Percentiles rank a stretch among this genome's conserved stretches.
phyloP scores from a whole-genome alignment of 64 coral and sea anemone genomes.

The Pachyseris speciosa region DNA sequence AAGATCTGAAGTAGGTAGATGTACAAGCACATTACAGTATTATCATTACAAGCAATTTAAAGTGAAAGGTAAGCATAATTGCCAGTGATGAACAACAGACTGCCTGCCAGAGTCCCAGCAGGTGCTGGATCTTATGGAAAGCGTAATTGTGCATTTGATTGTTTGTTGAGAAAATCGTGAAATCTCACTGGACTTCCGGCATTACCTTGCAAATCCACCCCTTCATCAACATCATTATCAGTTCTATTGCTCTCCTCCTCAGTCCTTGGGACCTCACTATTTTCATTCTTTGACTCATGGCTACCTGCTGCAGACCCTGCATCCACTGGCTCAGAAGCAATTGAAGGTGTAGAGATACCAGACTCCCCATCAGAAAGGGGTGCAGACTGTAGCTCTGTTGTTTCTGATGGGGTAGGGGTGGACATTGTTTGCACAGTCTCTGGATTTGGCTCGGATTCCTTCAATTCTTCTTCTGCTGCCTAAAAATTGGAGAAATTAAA shows the following conservation, averaged over 20 bases:
- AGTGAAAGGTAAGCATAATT: no score
- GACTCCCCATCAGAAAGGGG: constrained; percentile 4
- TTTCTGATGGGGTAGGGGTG: constrained; percentile 51
- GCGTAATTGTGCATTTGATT: background rate
- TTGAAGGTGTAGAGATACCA: background rate
- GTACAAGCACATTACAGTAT: no score
- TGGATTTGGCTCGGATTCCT: constrained; percentile 39
- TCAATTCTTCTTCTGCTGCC: constrained; percentile 80
- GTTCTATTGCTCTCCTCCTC: background rate
- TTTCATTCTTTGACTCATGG: constrained; percentile 50
- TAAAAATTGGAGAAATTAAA: constrained; percentile 31
- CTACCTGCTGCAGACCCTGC: constrained; percentile 1
- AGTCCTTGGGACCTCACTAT: background rate
- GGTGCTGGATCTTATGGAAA: no score
- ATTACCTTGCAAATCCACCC: constrained; percentile 95
- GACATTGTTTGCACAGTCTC: constrained; percentile 29
- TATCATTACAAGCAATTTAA: no score
- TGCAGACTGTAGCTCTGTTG: constrained; percentile 2
- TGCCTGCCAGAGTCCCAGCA: no score
- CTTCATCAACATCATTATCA: constrained; percentile 89
- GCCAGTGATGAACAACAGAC: no score
- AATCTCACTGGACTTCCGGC: no score
- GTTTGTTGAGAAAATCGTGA: no score
- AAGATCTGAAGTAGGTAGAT: no score
- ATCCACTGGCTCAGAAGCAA: constrained; percentile 8